These are phyloP conservation scores for Lateolabrax maculatus DNA, from an alignment of 2,797 vertebrate genomes.

Conservation along the genomic window DNA sequence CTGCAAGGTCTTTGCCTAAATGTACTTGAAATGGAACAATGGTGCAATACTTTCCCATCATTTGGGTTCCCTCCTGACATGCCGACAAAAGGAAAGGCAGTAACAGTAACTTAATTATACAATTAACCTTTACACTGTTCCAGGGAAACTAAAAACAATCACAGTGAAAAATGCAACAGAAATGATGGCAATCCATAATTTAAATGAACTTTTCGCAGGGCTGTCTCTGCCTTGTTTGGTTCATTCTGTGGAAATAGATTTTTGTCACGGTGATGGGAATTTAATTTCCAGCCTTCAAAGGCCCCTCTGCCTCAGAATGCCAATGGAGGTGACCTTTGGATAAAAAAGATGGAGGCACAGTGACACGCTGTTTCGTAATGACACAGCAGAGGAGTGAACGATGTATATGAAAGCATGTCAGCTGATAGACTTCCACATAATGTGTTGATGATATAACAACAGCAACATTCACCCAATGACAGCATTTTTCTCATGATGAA, in stretches of 20 bases:
- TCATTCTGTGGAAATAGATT: conserved; percentile 56
- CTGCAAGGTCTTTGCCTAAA: not conserved
- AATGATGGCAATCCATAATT: conserved; percentile 70
- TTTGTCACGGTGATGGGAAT: conserved; percentile 58
- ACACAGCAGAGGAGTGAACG: conserved; percentile 25
- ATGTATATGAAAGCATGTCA: conserved; percentile 20
- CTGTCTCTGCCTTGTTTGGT: conserved; percentile 38
- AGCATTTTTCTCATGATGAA: not conserved
- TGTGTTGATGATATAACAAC: conserved; percentile 10
- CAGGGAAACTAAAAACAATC: conserved; percentile 64
- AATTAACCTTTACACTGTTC: conserved; percentile 75
- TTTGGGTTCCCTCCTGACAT: conserved; percentile 32
- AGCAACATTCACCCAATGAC: not conserved
- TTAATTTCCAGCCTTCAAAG: conserved; percentile 64
- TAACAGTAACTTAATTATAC: conserved; percentile 62
- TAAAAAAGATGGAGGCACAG: conserved; percentile 45
- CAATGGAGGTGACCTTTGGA: conserved; percentile 72
- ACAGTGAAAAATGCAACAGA: conserved; percentile 58
- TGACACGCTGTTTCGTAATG: conserved; percentile 45
- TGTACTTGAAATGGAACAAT: conserved; percentile 14
- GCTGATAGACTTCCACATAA: not conserved
- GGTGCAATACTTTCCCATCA: conserved; percentile 38
- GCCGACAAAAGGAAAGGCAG: conserved; percentile 48
- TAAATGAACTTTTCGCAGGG: conserved; percentile 62
- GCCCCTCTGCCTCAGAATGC: conserved; percentile 52